Conservation (phyloP, 1,140 invertebrate genomes). For the Listronotus oregonensis region DNA sequence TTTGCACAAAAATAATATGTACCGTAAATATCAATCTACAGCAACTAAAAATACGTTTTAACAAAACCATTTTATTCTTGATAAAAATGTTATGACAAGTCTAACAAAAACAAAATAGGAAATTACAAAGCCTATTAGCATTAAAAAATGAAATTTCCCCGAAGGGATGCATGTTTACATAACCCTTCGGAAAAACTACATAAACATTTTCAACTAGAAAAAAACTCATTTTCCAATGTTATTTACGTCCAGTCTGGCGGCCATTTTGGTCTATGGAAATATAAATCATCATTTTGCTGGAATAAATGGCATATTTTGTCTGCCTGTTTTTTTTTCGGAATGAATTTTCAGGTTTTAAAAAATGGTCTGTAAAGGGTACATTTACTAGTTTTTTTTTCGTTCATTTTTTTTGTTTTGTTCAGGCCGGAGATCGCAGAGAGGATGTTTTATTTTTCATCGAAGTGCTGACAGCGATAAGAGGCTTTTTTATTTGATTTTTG, state of each 20-base stretch:
- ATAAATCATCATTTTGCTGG: slow-evolving; percentile 34
- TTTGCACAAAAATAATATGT: no score
- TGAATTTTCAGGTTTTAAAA: slow-evolving; percentile 25
- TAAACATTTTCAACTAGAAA: slow-evolving; percentile 13
- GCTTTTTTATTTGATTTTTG: no score
- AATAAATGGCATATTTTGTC: slow-evolving; percentile 32
- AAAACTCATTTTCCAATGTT: slow-evolving; percentile 25
- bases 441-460: slow-evolving; percentile 17
- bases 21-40: no score
- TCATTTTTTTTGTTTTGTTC: slow-evolving; percentile 16
- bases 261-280: slow-evolving; percentile 20
- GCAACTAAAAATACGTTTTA: no score
- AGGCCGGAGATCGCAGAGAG: slow-evolving; percentile 3
- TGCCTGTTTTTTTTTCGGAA: slow-evolving; percentile 3
- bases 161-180: not conserved
- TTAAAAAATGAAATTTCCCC: not conserved
- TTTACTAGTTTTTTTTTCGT: not conserved
- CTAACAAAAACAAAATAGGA: no score
- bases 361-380: slow-evolving; percentile 17
- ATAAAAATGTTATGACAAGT: no score
- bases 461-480: slow-evolving; percentile 9
- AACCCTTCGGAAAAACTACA: not conserved
- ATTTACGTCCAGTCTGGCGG: slow-evolving; percentile 27
- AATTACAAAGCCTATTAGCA: not conserved
- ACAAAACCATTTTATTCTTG: no score